A percentile compares a stretch with the other conserved stretches of the same genome.
Conservation (phyloP, 2,113 vertebrate species). For the Sialia sialis region DNA sequence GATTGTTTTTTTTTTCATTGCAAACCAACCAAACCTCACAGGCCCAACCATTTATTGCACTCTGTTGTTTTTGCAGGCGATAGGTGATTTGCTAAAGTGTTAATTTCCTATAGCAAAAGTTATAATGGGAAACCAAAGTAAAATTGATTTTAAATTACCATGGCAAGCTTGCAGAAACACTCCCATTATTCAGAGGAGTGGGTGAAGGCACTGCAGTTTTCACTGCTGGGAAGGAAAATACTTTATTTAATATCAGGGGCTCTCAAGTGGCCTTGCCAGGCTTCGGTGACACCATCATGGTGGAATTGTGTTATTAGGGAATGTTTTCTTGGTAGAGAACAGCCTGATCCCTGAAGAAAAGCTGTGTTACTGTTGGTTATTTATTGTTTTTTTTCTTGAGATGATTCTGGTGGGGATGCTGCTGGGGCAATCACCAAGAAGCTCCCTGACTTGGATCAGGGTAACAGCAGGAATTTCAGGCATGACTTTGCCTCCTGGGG, state of each 20-base stretch:
- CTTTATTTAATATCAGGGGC: not conserved
- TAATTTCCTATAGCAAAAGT: slow-evolving; percentile 57
- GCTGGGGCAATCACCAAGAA: not conserved
- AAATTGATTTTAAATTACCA: slow-evolving; percentile 61
- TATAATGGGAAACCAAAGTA: slow-evolving; percentile 24
- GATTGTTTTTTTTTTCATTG: not conserved
- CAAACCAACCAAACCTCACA: not conserved
- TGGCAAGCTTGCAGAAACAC: slow-evolving; percentile 33
- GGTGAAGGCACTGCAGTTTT: not conserved
- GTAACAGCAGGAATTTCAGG: not conserved
- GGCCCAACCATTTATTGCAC: not conserved
- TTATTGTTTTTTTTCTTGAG: not conserved
- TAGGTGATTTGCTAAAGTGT: slow-evolving; percentile 30
- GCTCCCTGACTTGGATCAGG: not conserved
- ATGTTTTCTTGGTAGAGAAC: not conserved
- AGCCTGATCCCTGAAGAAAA: not conserved
- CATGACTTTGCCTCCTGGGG: not conserved
- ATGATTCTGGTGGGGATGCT: not conserved
- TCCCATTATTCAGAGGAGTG: slow-evolving; percentile 22
- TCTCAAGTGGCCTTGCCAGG: not conserved
- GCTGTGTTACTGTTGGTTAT: rapidly evolving
- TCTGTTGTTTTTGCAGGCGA: not conserved
- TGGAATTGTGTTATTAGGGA: not conserved
- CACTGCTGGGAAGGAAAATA: not conserved
- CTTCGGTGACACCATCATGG: not conserved